Evolutionary conservation across 2,888 invertebrate species (phyloP).

Genomic region (Byasa hedistus): DNA sequence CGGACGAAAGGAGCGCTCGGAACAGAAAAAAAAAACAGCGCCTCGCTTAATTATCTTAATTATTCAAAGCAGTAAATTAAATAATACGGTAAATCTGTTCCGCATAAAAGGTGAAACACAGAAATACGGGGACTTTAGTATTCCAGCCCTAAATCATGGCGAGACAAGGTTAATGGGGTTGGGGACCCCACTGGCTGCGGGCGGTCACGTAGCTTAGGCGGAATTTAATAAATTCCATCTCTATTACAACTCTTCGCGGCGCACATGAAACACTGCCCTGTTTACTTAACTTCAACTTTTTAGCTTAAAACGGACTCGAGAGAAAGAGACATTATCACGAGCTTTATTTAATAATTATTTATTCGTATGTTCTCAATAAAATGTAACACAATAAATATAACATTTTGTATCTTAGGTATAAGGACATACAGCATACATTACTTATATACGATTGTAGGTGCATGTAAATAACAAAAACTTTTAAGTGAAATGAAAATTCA

Average conservation of each 20-base stretch:
- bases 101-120: constrained; percentile 56
- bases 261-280: constrained; percentile 37
- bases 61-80: constrained; percentile 61
- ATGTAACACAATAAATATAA: no score
- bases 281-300: constrained; percentile 40
- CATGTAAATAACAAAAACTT: no score
- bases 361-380: no score
- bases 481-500: no score
- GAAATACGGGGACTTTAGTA: constrained; percentile 64
- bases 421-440: no score
- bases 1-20: neutral
- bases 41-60: constrained; percentile 54
- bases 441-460: no score
- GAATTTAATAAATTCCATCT: constrained; percentile 71
- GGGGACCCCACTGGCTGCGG: constrained; percentile 60
- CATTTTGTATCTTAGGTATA: no score
- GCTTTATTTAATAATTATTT: no score
- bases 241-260: constrained; percentile 56
- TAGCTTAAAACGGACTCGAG: no score
- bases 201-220: constrained; percentile 65
- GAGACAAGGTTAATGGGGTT: constrained; percentile 77
- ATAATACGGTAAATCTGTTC: constrained; percentile 64
- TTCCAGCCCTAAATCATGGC: constrained; percentile 72
- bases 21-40: constrained; percentile 1
- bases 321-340: no score